Percentiles rank a stretch among this genome's conserved stretches.
phyloP scores from a whole-genome alignment of 2,113 vertebrate genomes.

The Pelvicachromis taeniatus region DNA sequence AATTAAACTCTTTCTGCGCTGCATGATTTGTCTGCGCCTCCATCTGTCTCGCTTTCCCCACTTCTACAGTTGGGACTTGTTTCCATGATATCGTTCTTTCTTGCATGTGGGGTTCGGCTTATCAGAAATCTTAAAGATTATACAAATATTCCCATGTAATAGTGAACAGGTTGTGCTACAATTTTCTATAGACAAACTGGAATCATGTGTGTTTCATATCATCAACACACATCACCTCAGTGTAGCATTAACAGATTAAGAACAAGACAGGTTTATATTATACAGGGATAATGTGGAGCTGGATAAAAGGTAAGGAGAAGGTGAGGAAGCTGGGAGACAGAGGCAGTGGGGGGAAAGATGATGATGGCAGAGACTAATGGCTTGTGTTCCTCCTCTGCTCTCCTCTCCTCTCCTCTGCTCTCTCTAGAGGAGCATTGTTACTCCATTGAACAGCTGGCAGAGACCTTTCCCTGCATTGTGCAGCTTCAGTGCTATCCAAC shows the following conservation, averaged over 20 bases:
- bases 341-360: not conserved
- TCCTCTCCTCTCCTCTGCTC: not conserved
- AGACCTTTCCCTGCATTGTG: conserved; percentile 30
- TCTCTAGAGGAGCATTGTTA: conserved; percentile 51
- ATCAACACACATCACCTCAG: conserved; percentile 13
- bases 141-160: not conserved
- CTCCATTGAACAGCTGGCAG: conserved; percentile 31
- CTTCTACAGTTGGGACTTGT: not conserved
- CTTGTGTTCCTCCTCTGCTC: conserved; percentile 16
- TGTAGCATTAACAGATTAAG: conserved; percentile 12
- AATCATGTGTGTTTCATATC: conserved; percentile 1
- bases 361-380: conserved; percentile 62
- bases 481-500: conserved; percentile 10
- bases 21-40: not conserved
- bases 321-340: not conserved
- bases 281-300: not conserved
- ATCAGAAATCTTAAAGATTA: not conserved
- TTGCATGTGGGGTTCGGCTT: not conserved
- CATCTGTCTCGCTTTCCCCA: not conserved
- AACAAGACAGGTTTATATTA: not conserved
- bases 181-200: not conserved
- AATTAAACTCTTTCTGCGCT: not conserved
- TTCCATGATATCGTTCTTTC: not conserved
- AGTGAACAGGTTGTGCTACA: not conserved
- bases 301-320: not conserved